Base-by-base conservation (phyloP, 2,888 invertebrate genomes). In the Linhomoeus sp. region DNA sequence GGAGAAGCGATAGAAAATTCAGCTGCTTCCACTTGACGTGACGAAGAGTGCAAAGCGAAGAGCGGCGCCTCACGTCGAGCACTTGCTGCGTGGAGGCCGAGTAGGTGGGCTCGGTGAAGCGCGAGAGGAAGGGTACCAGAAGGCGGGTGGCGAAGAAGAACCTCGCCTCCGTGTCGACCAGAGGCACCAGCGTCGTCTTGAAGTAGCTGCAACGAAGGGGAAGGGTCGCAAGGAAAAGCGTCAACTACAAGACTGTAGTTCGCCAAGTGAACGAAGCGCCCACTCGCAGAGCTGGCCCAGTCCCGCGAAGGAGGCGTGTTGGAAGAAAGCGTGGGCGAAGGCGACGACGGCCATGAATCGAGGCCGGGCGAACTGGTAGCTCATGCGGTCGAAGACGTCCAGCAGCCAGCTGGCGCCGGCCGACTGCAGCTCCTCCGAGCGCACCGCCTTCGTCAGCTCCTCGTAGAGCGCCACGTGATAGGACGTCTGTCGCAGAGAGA, bases 161-260 rank as follows among this genome's bases (percentile, higher is more conserved):
- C 58, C 70, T 69, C n/a, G 65, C 60, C 51, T 70, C 70, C 23
- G 64, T 66, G 49, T 60, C 58, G 9, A 70, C 61, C 17, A 63
- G 45, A 2, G 63, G 60, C 50, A 61, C 60, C 43, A 67, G 50
- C 22, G 56, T 57, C 44, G 66, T 65, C n/a, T n/a, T n/a, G n/a
- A n/a, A n/a, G n/a, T n/a, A n/a, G n/a, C n/a, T n/a, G n/a, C n/a
- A n/a, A n/a, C n/a, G n/a, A n/a, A n/a, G n/a, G n/a, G n/a, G n/a
- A n/a, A n/a, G n/a, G n/a, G n/a, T n/a, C n/a, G n/a, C n/a, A n/a
- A n/a, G n/a, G n/a, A n/a, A n/a, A n/a, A n/a, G n/a, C n/a, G n/a
- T n/a, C n/a, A n/a, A n/a, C n/a, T n/a, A n/a, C n/a, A n/a, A n/a
- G n/a, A n/a, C n/a, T n/a, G n/a, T n/a, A n/a, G n/a, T n/a, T n/a